Evolutionary conservation across 2,113 vertebrate species (phyloP).

Genomic region (Leuciscus idus): DNA sequence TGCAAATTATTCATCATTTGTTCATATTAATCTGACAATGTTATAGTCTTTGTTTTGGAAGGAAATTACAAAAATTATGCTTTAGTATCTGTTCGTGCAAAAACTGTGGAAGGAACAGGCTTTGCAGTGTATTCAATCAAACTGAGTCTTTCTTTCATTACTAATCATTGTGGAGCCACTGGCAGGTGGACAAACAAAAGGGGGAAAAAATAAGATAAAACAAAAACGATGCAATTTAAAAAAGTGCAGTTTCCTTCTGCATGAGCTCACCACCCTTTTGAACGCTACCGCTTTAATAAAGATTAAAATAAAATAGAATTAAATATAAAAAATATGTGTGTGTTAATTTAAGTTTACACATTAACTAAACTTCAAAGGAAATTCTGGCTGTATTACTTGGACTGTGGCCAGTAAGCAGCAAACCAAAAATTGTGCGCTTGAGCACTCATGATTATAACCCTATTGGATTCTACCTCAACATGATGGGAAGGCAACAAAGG

Average conservation of each 20-base stretch:
- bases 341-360: not conserved
- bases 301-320: not conserved
- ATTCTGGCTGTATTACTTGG: not conserved
- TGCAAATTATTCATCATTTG: conserved; percentile 37
- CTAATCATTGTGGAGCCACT: not conserved
- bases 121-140: not conserved
- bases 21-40: conserved; percentile 31
- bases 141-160: not conserved
- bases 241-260: not conserved
- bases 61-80: not conserved
- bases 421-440: conserved; percentile 5
- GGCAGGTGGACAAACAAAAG: conserved; percentile 14
- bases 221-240: not conserved
- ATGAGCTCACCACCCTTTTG: not conserved
- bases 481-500: conserved; percentile 67
- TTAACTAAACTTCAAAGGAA: not conserved
- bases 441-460: conserved; percentile 46
- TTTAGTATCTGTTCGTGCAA: not conserved
- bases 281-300: not conserved
- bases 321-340: no score
- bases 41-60: conserved; percentile 7
- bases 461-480: conserved; percentile 57
- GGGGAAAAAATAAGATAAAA: not conserved
- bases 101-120: not conserved
- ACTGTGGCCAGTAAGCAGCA: not conserved